A percentile compares a stretch with the other conserved stretches of the same genome.
phyloP scores from a whole-genome alignment of 2,113 vertebrate species.

The Ornithorhynchus anatinus region DNA sequence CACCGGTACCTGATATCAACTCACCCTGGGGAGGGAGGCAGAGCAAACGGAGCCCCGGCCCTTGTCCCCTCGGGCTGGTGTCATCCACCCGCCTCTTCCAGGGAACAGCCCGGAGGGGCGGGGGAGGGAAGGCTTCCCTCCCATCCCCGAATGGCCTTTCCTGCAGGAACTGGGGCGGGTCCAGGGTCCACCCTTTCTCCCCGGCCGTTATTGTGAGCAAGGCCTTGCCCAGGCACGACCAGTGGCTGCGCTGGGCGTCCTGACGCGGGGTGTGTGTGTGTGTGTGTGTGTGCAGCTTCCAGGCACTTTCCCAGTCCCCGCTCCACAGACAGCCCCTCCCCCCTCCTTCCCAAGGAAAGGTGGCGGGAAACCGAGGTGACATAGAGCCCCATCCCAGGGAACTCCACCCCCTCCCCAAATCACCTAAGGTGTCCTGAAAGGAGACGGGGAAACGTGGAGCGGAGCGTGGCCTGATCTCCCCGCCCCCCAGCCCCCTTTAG shows the following conservation, averaged over 20 bases:
- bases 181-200: not conserved
- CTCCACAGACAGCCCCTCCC: too few relatives aligned
- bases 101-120: not conserved
- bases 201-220: too few relatives aligned
- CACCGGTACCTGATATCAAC: not conserved
- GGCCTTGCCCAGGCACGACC: slow-evolving; percentile 69
- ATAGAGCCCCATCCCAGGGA: too few relatives aligned
- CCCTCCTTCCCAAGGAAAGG: too few relatives aligned
- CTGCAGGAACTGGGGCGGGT: not conserved
- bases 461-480: not conserved
- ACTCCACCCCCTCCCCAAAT: too few relatives aligned
- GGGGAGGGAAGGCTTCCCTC: not conserved
- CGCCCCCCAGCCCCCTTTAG: not conserved
- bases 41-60: not conserved
- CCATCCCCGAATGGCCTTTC: not conserved
- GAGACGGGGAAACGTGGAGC: too few relatives aligned
- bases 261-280: slow-evolving; percentile 78
- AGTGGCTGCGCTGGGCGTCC: slow-evolving; percentile 79
- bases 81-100: not conserved
- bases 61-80: not conserved
- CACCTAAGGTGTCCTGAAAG: too few relatives aligned
- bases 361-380: too few relatives aligned
- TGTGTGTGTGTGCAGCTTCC: slow-evolving; percentile 86
- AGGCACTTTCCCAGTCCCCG: too few relatives aligned
- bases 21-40: not conserved